A percentile compares a stretch with the other conserved stretches of the same genome.
These are phyloP conservation scores for Heliconius congener DNA, from an alignment of 1,140 invertebrate genomes.

Conservation along the genomic window DNA sequence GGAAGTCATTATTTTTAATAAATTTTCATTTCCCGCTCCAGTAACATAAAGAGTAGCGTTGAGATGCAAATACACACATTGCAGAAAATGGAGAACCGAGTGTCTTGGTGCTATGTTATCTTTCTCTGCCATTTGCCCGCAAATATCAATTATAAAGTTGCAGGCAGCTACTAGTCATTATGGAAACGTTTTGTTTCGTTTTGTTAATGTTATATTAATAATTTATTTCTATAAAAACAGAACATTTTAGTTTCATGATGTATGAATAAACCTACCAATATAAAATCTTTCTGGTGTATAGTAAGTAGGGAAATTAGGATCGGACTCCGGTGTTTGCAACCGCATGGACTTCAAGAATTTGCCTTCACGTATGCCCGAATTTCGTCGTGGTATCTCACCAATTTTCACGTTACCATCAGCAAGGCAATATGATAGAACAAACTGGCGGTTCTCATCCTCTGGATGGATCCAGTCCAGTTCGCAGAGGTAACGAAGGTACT, in stretches of 20 bases:
- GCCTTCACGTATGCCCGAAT: slow-evolving; percentile 87
- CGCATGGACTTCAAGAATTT: slow-evolving; percentile 86
- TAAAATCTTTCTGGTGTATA: slow-evolving; percentile 86
- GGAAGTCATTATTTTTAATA: no score
- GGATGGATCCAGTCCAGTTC: slow-evolving; percentile 85
- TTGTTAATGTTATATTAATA: not conserved
- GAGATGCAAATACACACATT: no score
- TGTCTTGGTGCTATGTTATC: no score
- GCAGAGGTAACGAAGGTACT: slow-evolving; percentile 84
- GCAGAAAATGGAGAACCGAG: no score
- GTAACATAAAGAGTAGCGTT: no score
- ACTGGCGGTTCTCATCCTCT: slow-evolving; percentile 85
- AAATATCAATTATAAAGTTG: no score
- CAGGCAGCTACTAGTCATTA: no score
- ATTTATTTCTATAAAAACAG: no score
- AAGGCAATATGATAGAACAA: slow-evolving; percentile 86
- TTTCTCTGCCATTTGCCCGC: no score
- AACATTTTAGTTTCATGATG: not conserved
- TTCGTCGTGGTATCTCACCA: slow-evolving; percentile 83
- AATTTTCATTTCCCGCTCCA: no score
- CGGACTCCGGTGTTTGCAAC: slow-evolving; percentile 85
- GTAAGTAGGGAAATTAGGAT: slow-evolving; percentile 83
- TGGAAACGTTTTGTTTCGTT: no score
- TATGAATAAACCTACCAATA: slow-evolving; percentile 71
- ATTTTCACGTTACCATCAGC: slow-evolving; percentile 84